Base-by-base conservation (phyloP, 2,888 invertebrate genomes). In the Pecten maximus region DNA sequence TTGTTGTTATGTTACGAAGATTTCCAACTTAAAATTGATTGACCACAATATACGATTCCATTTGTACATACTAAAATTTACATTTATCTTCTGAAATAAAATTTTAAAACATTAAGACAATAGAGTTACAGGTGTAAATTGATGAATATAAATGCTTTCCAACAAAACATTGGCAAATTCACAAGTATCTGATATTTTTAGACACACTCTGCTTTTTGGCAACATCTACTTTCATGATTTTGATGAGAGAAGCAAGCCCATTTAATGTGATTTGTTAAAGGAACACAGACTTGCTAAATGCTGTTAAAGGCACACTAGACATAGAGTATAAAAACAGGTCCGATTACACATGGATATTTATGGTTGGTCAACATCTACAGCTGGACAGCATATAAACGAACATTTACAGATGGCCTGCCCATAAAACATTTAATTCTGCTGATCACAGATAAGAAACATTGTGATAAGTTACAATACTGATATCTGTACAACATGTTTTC, bases 81-180 rank as follows among this genome's bases (percentile, higher is more conserved):
- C 74, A 74, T 74, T 74, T 35, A 74, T 74, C 74, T 35, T 74
- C 35, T 4, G 74, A 74, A 74, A 28, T 74, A 74, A 74, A 74
- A 74, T 74, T 74, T 74, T 74, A 74, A 74, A 74, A 74, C 74
- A 74, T 74, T 74, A 74, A 74, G 74, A 74, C 74, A 74, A 74
- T 10, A 74, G 35, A 74, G 35, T 10, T 3, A 2, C 74, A 28
- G 74, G 74, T 74, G 74, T 74, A 74, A 74, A 74, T 74, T 74
- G 74, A 74, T 74, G 74, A 74, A 74, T 74, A 74, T 74, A 74
- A 74, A 74, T 74, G 74, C 23, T 35, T 74, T 23, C 23, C 35
- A 35, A 74, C 74, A 74, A 74, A 74, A 74, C 74, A 28, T 74
- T 35, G 35, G 74, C 35, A 74, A 74, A 8, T 74, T 74, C 74